These are phyloP conservation scores for Cataglyphis altisquamis DNA, from an alignment of 2,888 invertebrate species.

Conservation along the genomic window DNA sequence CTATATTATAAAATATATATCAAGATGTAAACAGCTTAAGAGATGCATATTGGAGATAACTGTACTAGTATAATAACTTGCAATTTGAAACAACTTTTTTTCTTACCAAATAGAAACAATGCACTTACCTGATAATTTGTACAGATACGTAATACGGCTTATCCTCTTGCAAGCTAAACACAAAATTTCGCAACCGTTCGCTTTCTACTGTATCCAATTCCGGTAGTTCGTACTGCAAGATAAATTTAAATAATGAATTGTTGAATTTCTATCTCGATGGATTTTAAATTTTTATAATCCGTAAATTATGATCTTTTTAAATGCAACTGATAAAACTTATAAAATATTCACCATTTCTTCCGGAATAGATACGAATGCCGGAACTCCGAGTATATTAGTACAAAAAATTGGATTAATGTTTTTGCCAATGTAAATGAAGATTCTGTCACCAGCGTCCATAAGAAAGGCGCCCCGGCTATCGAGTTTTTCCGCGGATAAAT, in stretches of 20 bases:
- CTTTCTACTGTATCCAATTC: slow-evolving; percentile 91
- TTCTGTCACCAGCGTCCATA: slow-evolving; percentile 94
- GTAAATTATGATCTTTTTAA: background rate
- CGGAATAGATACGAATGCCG: slow-evolving; percentile 91
- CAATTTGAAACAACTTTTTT: background rate
- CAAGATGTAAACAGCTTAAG: background rate
- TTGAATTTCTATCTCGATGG: background rate
- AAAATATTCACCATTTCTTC: slow-evolving; percentile 89
- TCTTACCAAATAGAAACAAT: background rate
- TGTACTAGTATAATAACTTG: background rate
- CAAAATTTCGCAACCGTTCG: slow-evolving; percentile 92
- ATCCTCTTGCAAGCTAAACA: slow-evolving; percentile 94
- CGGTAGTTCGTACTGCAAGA: slow-evolving; percentile 91
- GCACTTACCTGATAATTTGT: slow-evolving; percentile 92
- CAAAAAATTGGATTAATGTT: slow-evolving; percentile 92
- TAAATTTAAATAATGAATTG: slow-evolving; percentile 5
- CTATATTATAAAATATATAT: background rate
- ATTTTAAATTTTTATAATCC: background rate
- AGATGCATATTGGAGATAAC: background rate
- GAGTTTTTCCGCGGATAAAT: slow-evolving; percentile 95
- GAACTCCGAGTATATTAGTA: slow-evolving; percentile 92
- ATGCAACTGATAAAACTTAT: background rate
- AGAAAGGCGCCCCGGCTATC: slow-evolving; percentile 95
- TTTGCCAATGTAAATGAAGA: slow-evolving; percentile 94
- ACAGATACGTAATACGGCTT: slow-evolving; percentile 93